Percentiles rank a stretch among this genome's conserved stretches.
phyloP scores from a whole-genome alignment of 2,797 vertebrate genomes.

The Platyrinchus mystaceus region DNA sequence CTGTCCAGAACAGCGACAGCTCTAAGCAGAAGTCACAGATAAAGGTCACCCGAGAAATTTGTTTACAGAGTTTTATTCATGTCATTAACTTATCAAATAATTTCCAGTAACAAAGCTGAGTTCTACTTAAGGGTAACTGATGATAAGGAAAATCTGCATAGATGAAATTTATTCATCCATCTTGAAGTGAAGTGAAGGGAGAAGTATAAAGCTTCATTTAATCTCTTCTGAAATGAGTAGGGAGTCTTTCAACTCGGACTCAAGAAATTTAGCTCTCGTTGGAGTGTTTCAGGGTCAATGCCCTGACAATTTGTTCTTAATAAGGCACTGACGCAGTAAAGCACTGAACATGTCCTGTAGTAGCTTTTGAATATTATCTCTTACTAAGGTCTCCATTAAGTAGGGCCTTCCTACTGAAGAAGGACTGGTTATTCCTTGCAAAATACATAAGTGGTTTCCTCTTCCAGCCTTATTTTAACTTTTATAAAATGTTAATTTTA shows the following conservation, averaged over 20 bases:
- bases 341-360: neutral
- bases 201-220: neutral
- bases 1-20: neutral
- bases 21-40: neutral
- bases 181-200: neutral
- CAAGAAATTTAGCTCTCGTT: neutral
- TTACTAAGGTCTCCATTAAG: neutral
- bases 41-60: neutral
- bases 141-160: neutral
- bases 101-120: neutral
- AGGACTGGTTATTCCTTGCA: neutral
- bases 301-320: neutral
- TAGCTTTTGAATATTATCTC: neutral
- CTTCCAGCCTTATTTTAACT: neutral
- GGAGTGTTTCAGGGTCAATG: neutral
- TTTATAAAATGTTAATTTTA: neutral
- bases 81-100: neutral
- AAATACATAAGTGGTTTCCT: neutral
- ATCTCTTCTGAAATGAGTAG: neutral
- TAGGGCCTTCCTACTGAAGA: neutral
- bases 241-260: neutral
- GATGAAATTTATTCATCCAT: neutral
- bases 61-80: neutral
- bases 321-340: neutral
- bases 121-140: neutral